A percentile compares a stretch with the other conserved stretches of the same genome.
These are phyloP conservation scores for Rostratula benghalensis DNA, from an alignment of 2,113 vertebrate species.

Conservation along the genomic window DNA sequence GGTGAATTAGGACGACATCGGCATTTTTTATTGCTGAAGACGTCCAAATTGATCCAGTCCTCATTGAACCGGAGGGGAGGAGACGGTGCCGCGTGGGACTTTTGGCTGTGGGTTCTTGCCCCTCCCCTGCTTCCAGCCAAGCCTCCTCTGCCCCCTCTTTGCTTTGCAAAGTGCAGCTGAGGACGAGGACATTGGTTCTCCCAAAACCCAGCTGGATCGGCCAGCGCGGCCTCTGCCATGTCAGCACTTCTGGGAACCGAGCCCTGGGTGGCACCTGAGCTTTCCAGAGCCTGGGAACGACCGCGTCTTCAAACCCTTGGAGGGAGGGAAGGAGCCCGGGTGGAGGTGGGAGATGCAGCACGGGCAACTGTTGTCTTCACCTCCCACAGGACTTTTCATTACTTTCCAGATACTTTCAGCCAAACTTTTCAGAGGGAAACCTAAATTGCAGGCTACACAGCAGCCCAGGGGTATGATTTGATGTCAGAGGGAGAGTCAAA, in stretches of 20 bases:
- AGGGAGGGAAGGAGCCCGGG: background rate
- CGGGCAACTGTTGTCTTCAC: background rate
- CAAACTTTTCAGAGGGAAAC: background rate
- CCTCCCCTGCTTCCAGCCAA: conserved; percentile 46
- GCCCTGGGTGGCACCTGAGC: conserved; percentile 36
- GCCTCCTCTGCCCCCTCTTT: background rate
- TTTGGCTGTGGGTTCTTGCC: conserved; percentile 14
- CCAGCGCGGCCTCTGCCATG: background rate
- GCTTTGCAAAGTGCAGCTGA: conserved; percentile 25
- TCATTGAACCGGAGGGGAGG: conserved; percentile 61
- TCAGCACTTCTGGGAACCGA: conserved; percentile 11
- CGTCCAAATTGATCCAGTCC: conserved; percentile 96
- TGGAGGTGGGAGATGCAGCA: background rate
- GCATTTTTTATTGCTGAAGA: conserved; percentile 99
- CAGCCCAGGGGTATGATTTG: background rate
- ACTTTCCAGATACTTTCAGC: conserved; percentile 2
- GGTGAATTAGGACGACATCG: conserved; percentile 98
- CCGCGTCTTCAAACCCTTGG: background rate
- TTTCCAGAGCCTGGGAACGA: conserved; percentile 6
- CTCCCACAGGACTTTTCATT: background rate
- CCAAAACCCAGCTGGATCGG: conserved; percentile 13
- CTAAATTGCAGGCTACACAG: background rate
- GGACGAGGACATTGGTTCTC: background rate
- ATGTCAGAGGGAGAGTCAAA: background rate
- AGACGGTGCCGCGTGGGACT: conserved; percentile 24